These are phyloP conservation scores for Ctenoplectra terminalis DNA, from an alignment of 1,140 invertebrate species.

Conservation along the genomic window DNA sequence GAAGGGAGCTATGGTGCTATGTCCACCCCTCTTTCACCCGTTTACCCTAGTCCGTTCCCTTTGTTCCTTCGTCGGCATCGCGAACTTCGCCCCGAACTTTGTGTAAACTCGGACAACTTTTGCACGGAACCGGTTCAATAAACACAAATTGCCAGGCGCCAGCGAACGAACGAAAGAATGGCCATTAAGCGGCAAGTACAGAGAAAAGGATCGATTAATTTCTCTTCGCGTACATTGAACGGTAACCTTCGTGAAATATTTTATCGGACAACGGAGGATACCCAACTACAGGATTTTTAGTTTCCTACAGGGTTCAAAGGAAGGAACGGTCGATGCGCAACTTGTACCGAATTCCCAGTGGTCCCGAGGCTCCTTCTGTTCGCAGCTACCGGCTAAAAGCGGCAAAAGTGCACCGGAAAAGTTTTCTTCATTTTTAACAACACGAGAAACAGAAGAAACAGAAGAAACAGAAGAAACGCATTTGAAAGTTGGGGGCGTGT, in stretches of 20 bases:
- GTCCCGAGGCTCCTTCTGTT: conserved; percentile 4
- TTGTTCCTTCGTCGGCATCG: not conserved
- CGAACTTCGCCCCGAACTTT: conserved; percentile 46
- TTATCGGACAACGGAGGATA: not conserved
- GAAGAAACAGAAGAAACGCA: conserved; percentile 64
- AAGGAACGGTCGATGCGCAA: not conserved
- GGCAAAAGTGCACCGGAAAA: conserved; percentile 52
- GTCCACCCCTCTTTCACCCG: conserved; percentile 27
- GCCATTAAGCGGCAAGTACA: not conserved
- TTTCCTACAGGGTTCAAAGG: not conserved
- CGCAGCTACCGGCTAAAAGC: conserved; percentile 49
- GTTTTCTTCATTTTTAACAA: conserved; percentile 68
- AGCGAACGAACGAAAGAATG: conserved; percentile 21
- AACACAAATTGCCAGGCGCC: conserved; percentile 66
- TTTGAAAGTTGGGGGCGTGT: conserved; percentile 61
- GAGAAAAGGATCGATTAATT: conserved; percentile 17
- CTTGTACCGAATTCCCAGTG: conserved; percentile 22
- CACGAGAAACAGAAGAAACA: conserved; percentile 60
- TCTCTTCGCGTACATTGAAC: not conserved
- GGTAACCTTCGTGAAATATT: not conserved
- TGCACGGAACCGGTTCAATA: conserved; percentile 65
- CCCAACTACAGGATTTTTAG: not conserved
- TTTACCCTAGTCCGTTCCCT: not conserved
- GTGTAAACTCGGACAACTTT: conserved; percentile 73
- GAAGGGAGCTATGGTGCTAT: conserved; percentile 14